Evolutionary conservation across 2,888 invertebrate genomes (phyloP).

Genomic region (Drosophila meridiana): DNA sequence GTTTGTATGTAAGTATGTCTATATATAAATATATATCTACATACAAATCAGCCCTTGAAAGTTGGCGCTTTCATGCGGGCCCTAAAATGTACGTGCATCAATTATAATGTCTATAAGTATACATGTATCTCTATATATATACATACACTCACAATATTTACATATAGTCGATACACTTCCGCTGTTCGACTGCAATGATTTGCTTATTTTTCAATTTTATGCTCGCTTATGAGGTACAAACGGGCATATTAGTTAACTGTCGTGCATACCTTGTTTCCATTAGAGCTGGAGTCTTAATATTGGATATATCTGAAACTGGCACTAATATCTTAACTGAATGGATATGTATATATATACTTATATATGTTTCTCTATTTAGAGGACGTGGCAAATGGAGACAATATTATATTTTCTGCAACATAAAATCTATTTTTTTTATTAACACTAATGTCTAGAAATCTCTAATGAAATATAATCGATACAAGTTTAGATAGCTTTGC

Average conservation of each 20-base stretch:
- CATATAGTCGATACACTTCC: constrained; percentile 4
- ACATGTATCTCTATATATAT: not conserved
- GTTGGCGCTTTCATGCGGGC: not conserved
- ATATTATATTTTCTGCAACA: not conserved
- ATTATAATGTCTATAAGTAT: constrained; percentile 1
- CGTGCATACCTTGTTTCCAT: not conserved
- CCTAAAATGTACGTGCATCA: constrained; percentile 3
- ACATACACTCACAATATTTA: not conserved
- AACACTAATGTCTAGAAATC: not conserved
- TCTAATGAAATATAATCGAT: not conserved
- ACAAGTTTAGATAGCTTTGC: not conserved
- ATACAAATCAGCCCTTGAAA: not conserved
- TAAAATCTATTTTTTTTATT: not conserved
- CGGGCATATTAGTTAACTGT: not conserved
- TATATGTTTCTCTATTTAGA: not conserved
- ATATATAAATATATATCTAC: not conserved
- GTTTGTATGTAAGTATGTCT: not conserved
- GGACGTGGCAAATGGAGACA: not conserved
- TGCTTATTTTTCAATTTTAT: constrained; percentile 1
- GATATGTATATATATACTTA: not conserved
- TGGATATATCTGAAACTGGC: not conserved
- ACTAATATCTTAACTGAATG: not conserved
- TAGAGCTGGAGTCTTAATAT: not conserved
- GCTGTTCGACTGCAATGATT: constrained; percentile 9
- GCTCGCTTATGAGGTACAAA: not conserved